Evolutionary conservation across 1,140 invertebrate species (phyloP).

Genomic region (Macrocentrus cingulum): DNA sequence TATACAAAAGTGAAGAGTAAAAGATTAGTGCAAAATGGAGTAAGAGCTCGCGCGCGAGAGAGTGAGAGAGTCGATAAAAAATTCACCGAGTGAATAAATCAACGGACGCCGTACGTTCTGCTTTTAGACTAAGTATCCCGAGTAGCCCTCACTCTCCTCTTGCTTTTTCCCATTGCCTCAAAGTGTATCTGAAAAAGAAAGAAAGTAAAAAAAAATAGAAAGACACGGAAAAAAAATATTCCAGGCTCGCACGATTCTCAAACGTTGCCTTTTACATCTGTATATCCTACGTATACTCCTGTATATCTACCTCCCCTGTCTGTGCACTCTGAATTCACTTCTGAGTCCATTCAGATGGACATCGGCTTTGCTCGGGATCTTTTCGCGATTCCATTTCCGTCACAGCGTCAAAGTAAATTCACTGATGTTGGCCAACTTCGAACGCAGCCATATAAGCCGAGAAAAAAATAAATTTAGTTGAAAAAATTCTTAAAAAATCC

Average conservation of each 20-base stretch:
- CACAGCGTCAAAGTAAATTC: neutral
- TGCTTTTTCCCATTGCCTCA: conserved; percentile 22
- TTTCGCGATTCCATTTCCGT: conserved; percentile 13
- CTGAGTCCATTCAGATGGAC: conserved; percentile 9
- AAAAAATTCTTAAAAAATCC: no score
- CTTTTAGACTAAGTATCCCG: conserved; percentile 45
- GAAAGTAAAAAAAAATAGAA: neutral
- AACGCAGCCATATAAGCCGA: no score
- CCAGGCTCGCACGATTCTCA: neutral
- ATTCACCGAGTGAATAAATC: conserved; percentile 54
- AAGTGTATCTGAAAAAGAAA: conserved; percentile 10
- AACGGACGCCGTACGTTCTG: conserved; percentile 37
- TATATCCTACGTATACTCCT: neutral
- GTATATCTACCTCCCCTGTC: neutral
- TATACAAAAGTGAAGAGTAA: neutral
- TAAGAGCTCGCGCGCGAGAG: neutral
- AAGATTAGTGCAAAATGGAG: conserved; percentile 7
- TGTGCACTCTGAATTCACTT: conserved; percentile 20
- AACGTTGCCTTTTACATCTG: neutral
- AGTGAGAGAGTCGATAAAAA: conserved; percentile 40
- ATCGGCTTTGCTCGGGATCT: conserved; percentile 11
- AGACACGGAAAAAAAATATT: neutral
- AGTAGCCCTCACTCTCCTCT: conserved; percentile 27
- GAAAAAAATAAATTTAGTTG: no score
- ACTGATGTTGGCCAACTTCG: no score